Evolutionary conservation across 2,888 invertebrate genomes (phyloP), one percentile per base, ranked within the genome.

Genomic region (Machimus rusticus): DNA sequence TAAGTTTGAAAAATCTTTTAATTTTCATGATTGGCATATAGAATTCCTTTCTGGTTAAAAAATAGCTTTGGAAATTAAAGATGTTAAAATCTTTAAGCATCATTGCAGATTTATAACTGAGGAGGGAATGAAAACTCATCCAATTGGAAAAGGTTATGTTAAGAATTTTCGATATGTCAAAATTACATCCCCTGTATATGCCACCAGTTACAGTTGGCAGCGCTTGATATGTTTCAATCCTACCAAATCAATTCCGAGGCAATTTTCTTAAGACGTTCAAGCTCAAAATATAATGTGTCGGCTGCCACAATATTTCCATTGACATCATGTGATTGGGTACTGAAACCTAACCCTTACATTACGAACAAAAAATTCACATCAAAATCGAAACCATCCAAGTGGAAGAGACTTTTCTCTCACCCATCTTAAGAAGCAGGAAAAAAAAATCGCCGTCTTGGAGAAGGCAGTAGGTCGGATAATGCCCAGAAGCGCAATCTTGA

Each of bases 351-450:
- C 79, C n/a, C 57, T 46, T 46, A 43, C 34, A 34, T 34, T 43
- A 51, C 46, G 23, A 57, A 39, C n/a, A 78, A 78, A 78, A 81
- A 57, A 82, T 37, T 57, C n/a, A 82, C 34, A 82, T 82, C 57
- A 82, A 82, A 82, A 31, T 37, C 57, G 57, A 82, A 12, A 16
- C 37, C 57, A 57, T 31, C 6, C 37, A 34, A 82, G 57, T 57
- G n/a, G 57, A 82, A 82, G 55, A 34, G 57, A 34, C 66, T 82
- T 55, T n/a, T 43, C n/a, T 78, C 23, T 6, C 14, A n/a, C 82
- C 34, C 34, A 34, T 37, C 82, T 34, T 9, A 39, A 39, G 55
- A 46, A 8, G 37, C 19, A 23, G 43, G 14, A 85, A 74, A 74
- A 85, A 85, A 85, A 85, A n/a, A 23, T 14, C 28, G n/a, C 6